These are phyloP conservation scores for Troides aeacus DNA, from an alignment of 2,888 invertebrate genomes.

Conservation along the genomic window DNA sequence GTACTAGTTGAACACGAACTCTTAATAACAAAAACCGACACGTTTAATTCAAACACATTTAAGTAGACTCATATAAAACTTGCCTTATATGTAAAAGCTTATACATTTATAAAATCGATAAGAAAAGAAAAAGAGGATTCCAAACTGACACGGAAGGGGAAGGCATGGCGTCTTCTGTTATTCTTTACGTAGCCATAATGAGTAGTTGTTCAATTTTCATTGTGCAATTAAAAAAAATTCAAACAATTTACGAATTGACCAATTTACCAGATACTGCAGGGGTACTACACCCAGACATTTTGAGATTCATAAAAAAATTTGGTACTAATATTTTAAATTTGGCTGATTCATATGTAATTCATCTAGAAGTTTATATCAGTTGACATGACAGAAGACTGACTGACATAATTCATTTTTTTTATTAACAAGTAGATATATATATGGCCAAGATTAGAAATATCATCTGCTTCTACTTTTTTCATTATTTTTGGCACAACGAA, in stretches of 20 bases:
- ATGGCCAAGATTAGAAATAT: not conserved
- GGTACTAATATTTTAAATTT: not conserved
- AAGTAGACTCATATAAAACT: not conserved
- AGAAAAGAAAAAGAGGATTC: not conserved
- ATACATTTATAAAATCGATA: too few relatives aligned
- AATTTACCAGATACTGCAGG: slow-evolving; percentile 1
- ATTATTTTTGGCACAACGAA: not conserved
- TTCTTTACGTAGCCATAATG: not conserved
- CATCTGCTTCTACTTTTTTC: not conserved
- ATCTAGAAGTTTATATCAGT: not conserved
- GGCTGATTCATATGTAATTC: not conserved
- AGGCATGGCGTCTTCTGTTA: not conserved
- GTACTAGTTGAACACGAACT: not conserved
- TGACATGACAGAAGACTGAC: slow-evolving; percentile 2
- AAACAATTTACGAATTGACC: not conserved
- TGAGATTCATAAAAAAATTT: not conserved
- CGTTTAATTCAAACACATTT: not conserved
- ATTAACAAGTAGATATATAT: not conserved
- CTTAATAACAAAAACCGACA: not conserved
- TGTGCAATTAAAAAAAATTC: not conserved
- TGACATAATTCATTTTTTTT: slow-evolving; percentile 3
- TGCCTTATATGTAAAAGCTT: not conserved
- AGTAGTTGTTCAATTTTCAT: not conserved
- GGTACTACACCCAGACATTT: slow-evolving; percentile 11
- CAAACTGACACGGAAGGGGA: not conserved